Conservation (phyloP, 2,113 vertebrate genomes). For the Pangasianodon hypophthalmus region DNA sequence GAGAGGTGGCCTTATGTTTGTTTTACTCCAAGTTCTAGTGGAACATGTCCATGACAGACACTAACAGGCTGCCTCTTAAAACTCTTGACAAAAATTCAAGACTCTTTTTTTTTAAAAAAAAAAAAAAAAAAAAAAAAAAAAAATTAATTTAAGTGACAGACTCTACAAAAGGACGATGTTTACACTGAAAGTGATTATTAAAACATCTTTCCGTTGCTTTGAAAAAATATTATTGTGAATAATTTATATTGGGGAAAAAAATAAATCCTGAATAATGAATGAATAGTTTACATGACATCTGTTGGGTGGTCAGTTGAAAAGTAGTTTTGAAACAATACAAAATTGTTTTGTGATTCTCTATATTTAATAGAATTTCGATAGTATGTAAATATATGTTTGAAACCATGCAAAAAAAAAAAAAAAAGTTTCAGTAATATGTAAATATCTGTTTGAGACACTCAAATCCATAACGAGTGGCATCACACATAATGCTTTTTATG, state of each 20-base stretch:
- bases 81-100: neutral
- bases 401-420: neutral
- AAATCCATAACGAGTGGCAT: neutral
- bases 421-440: too few species aligned
- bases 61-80: conserved; percentile 1
- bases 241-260: neutral
- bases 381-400: neutral
- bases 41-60: neutral
- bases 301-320: neutral
- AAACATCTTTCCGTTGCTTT: neutral
- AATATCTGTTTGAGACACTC: neutral
- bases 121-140: neutral
- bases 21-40: neutral
- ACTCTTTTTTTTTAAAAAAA: neutral
- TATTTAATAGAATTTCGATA: neutral
- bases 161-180: neutral
- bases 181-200: neutral
- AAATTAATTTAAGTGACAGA: neutral
- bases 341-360: neutral
- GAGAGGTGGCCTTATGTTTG: neutral
- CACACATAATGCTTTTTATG: neutral
- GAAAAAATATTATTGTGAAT: neutral
- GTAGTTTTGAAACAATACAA: too few species aligned
- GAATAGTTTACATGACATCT: neutral
- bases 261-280: neutral